Percentiles rank a stretch among this genome's conserved stretches.
phyloP scores from a whole-genome alignment of 2,113 vertebrate genomes.

The Lutjanus erythropterus region DNA sequence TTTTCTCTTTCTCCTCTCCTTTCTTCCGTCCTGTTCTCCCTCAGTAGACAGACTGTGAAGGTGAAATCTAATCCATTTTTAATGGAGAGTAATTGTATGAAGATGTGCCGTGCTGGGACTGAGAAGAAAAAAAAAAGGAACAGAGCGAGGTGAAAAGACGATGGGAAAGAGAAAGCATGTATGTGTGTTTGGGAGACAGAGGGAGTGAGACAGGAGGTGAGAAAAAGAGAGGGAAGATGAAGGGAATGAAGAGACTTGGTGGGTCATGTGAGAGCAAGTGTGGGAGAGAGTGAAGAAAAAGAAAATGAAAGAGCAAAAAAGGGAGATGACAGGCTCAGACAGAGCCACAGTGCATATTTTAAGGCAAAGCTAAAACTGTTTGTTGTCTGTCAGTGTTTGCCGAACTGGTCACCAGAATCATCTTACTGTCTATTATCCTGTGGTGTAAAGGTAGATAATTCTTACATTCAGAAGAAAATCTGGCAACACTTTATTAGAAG shows the following conservation, averaged over 20 bases:
- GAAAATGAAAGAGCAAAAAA: constrained; percentile 7
- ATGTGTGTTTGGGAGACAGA: constrained; percentile 7
- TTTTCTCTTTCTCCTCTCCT: not conserved
- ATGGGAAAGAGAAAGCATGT: constrained; percentile 28
- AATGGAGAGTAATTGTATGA: constrained; percentile 72
- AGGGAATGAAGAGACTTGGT: constrained; percentile 14
- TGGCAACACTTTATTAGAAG: no score
- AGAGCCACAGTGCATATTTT: not conserved
- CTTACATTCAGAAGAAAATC: not conserved
- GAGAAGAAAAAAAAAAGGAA: constrained; percentile 29
- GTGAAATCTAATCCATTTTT: constrained; percentile 77
- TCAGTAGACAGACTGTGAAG: constrained; percentile 65
- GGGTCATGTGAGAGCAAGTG: constrained; percentile 55
- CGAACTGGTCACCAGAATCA: not conserved
- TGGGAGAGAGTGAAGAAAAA: constrained; percentile 29
- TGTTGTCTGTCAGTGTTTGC: not conserved
- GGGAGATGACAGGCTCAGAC: constrained; percentile 8
- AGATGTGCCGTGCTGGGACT: constrained; percentile 61
- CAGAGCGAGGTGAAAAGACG: constrained; percentile 42
- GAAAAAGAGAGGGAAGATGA: constrained; percentile 48
- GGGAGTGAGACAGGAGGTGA: constrained; percentile 26
- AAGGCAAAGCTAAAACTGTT: not conserved
- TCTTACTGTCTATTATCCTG: not conserved
- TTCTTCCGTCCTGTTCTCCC: constrained; percentile 14
- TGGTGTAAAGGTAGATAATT: not conserved